These are phyloP conservation scores for Notodromas monacha DNA, from an alignment of 2,888 invertebrate species.

Conservation along the genomic window DNA sequence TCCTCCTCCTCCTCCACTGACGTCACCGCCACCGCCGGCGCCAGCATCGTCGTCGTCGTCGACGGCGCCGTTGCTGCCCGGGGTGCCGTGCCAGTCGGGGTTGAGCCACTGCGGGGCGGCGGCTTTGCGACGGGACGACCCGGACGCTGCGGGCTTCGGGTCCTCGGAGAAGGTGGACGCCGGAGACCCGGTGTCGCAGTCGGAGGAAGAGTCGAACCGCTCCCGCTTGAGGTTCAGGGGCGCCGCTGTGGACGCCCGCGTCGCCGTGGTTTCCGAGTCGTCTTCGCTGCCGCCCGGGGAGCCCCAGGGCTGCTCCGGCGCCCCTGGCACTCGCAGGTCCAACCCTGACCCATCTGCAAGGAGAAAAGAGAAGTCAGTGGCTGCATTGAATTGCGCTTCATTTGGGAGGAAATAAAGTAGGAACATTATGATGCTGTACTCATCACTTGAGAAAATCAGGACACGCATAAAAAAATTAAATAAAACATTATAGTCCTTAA, in stretches of 20 bases:
- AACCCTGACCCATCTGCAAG: too few species aligned
- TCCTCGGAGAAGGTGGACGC: conserved; percentile 1
- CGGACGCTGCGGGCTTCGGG: conserved; percentile 21
- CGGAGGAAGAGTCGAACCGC: conserved; percentile 15
- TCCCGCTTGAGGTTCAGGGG: conserved; percentile 27
- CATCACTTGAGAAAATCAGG: too few species aligned
- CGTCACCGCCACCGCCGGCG: too few species aligned
- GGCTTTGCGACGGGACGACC: conserved; percentile 51
- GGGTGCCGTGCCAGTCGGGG: conserved; percentile 56
- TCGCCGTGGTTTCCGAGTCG: conserved; percentile 13
- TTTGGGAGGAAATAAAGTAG: too few species aligned
- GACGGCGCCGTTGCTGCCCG: too few species aligned
- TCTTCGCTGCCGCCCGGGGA: conserved; percentile 5
- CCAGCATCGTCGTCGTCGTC: too few species aligned
- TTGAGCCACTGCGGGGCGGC: conserved; percentile 93
- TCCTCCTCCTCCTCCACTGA: too few species aligned
- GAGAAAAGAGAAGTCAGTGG: conserved; percentile 13
- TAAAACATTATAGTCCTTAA: too few species aligned
- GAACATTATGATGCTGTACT: too few species aligned
- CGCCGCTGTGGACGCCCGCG: conserved; percentile 26
- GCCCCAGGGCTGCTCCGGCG: conserved; percentile 8
- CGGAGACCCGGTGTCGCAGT: conserved; percentile 9
- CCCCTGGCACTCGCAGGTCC: conserved; percentile 12
- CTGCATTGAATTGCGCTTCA: too few species aligned
- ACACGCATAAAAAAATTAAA: too few species aligned